Evolutionary conservation across 2,888 invertebrate genomes (phyloP), one percentile per base, ranked within the genome.

Genomic region (Drosophila basisetae): DNA sequence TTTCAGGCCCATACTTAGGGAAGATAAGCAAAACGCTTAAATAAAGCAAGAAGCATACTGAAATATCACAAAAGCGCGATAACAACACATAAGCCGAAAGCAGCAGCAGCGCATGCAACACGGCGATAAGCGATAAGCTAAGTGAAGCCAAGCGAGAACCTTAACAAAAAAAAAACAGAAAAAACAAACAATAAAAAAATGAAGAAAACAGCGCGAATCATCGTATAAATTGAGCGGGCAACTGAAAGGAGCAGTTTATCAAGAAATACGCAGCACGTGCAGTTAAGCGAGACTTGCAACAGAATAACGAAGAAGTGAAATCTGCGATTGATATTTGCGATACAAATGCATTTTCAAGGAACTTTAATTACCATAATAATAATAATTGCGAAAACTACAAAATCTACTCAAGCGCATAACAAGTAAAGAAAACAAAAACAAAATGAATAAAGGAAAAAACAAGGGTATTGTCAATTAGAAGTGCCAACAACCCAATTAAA

Each of bases 1-100:
- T 77, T 63, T 50, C 37, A 49, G 25, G 58, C 11, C 59, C 53
- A 55, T 16, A 47, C 25, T 79, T 47, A 50, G 50, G 10, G n/a
- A 28, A 16, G 60, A 50, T 33, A 53, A 69, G 64, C 50, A 39
- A 54, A 28, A 37, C 47, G 31, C 22, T 64, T 30, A 37, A 37
- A 58, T 35, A 49, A 39, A 25, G 11, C 28, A n/a, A 55, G 33
- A 35, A 52, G n/a, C 35, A 55, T 4, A n/a, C 25, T 11, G 16
- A 43, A 25, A 18, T 18, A 22, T 16, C 47, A 16, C 4, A 9
- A 25, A 9, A 4, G 9, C 25, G 4, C 16, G 47, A 47, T 25
- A 47, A 25, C 16, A 25, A 16, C 47, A 25, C 9, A 25, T 16
- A 47, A 25, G 9, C 25, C 25, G 22, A 16, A 47, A 7, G 11